Evolutionary conservation across 2,797 vertebrate genomes (phyloP).

Genomic region (Erethizon dorsatum): DNA sequence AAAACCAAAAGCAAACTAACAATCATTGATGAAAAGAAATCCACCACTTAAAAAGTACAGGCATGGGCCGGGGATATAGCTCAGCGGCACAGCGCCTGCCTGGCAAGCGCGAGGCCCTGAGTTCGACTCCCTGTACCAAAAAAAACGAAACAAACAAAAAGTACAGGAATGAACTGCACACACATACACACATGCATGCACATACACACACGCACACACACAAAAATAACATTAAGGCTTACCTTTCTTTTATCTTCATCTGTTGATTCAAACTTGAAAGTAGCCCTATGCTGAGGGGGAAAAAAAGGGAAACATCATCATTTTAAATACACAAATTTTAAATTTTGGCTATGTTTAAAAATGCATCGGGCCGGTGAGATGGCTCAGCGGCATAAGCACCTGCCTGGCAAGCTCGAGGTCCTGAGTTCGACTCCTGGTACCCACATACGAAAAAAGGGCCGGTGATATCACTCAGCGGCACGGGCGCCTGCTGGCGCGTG

Average conservation of each 20-base stretch:
- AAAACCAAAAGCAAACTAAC: slow-evolving; percentile 61
- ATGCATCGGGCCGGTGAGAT: neutral
- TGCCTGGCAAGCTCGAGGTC: too few species aligned
- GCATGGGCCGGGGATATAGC: neutral
- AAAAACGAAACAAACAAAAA: neutral
- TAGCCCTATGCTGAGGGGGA: slow-evolving; percentile 93
- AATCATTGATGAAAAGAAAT: slow-evolving; percentile 59
- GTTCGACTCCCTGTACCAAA: too few species aligned
- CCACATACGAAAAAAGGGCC: too few species aligned
- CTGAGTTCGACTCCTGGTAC: too few species aligned
- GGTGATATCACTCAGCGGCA: too few species aligned
- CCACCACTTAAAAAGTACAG: slow-evolving; percentile 18
- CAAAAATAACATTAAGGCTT: slow-evolving; percentile 83
- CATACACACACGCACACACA: neutral
- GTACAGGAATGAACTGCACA: neutral
- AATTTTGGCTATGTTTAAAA: slow-evolving; percentile 60
- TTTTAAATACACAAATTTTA: slow-evolving; percentile 72
- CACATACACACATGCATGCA: neutral
- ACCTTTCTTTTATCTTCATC: slow-evolving; percentile 96
- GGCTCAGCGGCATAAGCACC: too few species aligned
- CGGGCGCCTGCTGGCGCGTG: too few species aligned
- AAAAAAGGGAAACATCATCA: slow-evolving; percentile 79
- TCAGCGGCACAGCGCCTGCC: too few species aligned
- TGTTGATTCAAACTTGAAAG: slow-evolving; percentile 95
- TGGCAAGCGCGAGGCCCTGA: too few species aligned